These are phyloP conservation scores for Camponotus floridanus DNA, from an alignment of 1,140 invertebrate genomes.

Conservation along the genomic window DNA sequence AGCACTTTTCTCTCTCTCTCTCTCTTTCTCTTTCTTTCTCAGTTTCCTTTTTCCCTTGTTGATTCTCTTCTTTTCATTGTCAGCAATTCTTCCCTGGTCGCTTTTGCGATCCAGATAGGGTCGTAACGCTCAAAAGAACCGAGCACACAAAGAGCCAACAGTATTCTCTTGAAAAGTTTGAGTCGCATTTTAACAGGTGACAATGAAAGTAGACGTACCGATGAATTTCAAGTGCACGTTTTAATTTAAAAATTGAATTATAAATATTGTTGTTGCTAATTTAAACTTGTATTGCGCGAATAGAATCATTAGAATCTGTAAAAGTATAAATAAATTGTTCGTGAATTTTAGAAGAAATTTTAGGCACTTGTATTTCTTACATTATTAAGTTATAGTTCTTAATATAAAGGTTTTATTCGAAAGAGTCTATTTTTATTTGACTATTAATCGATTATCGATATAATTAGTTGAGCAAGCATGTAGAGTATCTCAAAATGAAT, in stretches of 20 bases:
- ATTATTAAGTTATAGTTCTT: background rate
- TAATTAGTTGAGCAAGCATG: slow-evolving; percentile 16
- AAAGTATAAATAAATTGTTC: slow-evolving; percentile 1
- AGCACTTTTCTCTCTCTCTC: background rate
- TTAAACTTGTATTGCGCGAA: slow-evolving; percentile 26
- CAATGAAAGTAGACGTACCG: slow-evolving; percentile 8
- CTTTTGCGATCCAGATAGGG: slow-evolving; percentile 15
- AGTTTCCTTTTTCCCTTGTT: slow-evolving; percentile 25
- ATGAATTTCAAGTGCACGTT: slow-evolving; percentile 16
- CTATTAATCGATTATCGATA: background rate
- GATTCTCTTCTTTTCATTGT: slow-evolving; percentile 16
- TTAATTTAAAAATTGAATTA: slow-evolving; percentile 13
- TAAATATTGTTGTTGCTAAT: background rate
- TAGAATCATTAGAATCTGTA: background rate
- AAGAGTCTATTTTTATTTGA: background rate
- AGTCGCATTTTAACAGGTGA: slow-evolving; percentile 28
- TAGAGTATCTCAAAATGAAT: background rate
- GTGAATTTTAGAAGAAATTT: background rate
- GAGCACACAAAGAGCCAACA: background rate
- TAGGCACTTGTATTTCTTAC: background rate
- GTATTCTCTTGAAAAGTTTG: slow-evolving; percentile 43
- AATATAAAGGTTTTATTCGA: background rate
- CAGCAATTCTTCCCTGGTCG: slow-evolving; percentile 43
- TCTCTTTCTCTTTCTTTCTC: background rate
- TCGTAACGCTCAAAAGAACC: slow-evolving; percentile 56